Evolutionary conservation across 2,797 vertebrate genomes (phyloP).

Genomic region (Cynopterus sphinx): DNA sequence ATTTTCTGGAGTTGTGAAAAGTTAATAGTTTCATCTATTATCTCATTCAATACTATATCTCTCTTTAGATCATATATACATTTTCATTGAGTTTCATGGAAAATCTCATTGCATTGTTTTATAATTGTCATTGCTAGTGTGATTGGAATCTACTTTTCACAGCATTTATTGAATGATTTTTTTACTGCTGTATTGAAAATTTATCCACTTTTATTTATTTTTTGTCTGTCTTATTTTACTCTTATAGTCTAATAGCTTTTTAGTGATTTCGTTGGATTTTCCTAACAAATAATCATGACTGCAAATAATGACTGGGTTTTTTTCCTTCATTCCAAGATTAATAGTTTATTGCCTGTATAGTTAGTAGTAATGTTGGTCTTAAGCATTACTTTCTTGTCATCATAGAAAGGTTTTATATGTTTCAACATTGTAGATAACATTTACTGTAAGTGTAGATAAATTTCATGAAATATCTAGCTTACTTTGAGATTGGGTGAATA

Average conservation of each 20-base stretch:
- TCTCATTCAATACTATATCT: background rate
- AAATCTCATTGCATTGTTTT: background rate
- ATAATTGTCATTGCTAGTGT: background rate
- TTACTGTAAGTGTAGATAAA: background rate
- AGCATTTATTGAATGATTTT: background rate
- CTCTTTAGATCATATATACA: background rate
- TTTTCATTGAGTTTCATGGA: background rate
- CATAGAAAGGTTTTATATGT: background rate
- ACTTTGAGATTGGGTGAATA: background rate
- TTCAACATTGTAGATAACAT: background rate
- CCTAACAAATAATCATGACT: background rate
- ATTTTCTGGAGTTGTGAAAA: background rate
- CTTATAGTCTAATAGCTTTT: background rate
- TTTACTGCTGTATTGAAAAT: background rate
- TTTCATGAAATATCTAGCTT: background rate
- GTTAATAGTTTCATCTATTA: background rate
- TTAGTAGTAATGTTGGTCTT: background rate
- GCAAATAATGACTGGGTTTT: background rate
- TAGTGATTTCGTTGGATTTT: background rate
- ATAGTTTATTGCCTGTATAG: background rate
- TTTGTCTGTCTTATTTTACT: background rate
- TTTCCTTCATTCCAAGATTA: background rate
- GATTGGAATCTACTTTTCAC: background rate
- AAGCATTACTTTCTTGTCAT: background rate
- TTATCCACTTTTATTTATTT: background rate